These are phyloP conservation scores for Lomographa bimaculata DNA, from an alignment of 2,888 invertebrate genomes.

Conservation along the genomic window DNA sequence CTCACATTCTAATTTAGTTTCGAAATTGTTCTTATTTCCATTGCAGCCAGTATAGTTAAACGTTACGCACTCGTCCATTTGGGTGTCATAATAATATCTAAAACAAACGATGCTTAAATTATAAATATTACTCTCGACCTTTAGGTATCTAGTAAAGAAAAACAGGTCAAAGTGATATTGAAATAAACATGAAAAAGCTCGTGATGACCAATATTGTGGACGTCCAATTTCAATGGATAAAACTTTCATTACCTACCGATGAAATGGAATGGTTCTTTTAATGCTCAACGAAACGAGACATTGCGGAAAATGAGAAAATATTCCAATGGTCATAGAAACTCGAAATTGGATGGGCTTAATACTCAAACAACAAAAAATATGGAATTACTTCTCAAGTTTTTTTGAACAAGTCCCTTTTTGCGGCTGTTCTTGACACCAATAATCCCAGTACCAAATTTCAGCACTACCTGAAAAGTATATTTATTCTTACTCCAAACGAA, in stretches of 20 bases:
- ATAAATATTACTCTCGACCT: too few species aligned
- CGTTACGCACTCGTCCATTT: conserved; percentile 47
- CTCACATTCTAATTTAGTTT: conserved; percentile 48
- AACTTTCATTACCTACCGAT: conserved; percentile 32
- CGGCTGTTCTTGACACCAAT: conserved; percentile 59
- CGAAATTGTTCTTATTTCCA: conserved; percentile 59
- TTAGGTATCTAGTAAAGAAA: too few species aligned
- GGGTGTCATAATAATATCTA: conserved; percentile 59
- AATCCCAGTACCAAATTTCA: conserved; percentile 58
- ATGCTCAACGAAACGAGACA: conserved; percentile 32
- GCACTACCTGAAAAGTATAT: conserved; percentile 35
- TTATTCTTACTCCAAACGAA: neutral
- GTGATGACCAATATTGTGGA: too few species aligned
- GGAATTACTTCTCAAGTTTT: conserved; percentile 33
- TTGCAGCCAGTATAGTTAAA: conserved; percentile 55
- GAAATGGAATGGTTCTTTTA: conserved; percentile 32
- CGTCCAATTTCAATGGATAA: conserved; percentile 29
- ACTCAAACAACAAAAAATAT: conserved; percentile 17
- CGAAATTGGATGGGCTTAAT: conserved; percentile 16
- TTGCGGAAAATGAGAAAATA: conserved; percentile 28
- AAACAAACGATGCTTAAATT: conserved; percentile 24
- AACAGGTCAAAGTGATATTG: too few species aligned
- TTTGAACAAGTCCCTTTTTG: conserved; percentile 46
- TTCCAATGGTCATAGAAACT: conserved; percentile 25
- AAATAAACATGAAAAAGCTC: conserved; percentile 24